Evolutionary conservation across 92 coral and sea anemone genomes (phyloP).

Genomic region (Paragorgia papillata): DNA sequence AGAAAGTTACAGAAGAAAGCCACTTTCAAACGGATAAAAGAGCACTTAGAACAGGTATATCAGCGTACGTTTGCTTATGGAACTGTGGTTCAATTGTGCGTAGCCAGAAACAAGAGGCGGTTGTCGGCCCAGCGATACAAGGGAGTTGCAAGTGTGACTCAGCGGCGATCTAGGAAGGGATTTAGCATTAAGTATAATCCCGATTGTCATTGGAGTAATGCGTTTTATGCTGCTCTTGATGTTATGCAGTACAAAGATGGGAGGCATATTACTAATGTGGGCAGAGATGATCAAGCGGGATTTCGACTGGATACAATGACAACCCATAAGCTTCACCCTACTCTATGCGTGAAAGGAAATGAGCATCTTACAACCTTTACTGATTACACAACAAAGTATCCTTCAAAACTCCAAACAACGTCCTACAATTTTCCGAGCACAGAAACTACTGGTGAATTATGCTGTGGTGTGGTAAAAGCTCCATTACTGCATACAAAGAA

Average conservation of each 20-base stretch:
- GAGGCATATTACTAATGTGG: conserved; percentile 42
- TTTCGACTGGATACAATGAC: conserved; percentile 49
- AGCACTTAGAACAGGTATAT: conserved; percentile 44
- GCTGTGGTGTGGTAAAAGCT: conserved; percentile 46
- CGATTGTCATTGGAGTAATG: too few relatives aligned
- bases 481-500: conserved; percentile 27
- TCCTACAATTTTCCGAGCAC: conserved; percentile 36
- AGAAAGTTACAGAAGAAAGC: too few relatives aligned
- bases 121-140: conserved; percentile 50
- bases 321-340: conserved; percentile 32
- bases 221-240: conserved; percentile 51
- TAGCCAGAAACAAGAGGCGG: conserved; percentile 62
- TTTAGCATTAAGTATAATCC: conserved; percentile 63
- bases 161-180: conserved; percentile 61
- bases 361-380: conserved; percentile 15
- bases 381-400: conserved; percentile 30
- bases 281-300: too few relatives aligned
- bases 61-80: conserved; percentile 54
- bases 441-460: conserved; percentile 22
- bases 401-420: conserved; percentile 31
- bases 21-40: conserved; percentile 21
- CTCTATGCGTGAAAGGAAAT: conserved; percentile 23
- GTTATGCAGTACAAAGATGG: conserved; percentile 58
- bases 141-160: too few relatives aligned
- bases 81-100: conserved; percentile 67